Evolutionary conservation across 2,888 invertebrate genomes (phyloP).

Genomic region (Sthenelais limicola): DNA sequence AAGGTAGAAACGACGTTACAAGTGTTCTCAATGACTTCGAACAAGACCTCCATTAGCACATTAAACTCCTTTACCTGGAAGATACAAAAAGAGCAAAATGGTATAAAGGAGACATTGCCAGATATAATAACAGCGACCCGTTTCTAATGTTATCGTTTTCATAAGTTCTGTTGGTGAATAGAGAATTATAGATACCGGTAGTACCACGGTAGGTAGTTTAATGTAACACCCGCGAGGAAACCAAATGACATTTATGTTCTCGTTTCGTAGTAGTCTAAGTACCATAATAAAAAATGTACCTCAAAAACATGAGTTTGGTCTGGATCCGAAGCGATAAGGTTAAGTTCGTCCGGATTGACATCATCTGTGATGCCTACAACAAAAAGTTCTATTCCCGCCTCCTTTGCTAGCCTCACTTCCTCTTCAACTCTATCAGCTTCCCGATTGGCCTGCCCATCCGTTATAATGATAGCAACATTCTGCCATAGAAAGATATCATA

Average conservation of each 20-base stretch:
- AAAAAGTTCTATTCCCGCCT: conserved; percentile 23
- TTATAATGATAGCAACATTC: conserved; percentile 38
- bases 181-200: no score
- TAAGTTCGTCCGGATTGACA: conserved; percentile 4
- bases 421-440: background rate
- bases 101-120: no score
- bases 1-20: conserved; percentile 25
- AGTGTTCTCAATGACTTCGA: conserved; percentile 16
- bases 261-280: no score
- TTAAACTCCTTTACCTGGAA: conserved; percentile 24
- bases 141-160: no score
- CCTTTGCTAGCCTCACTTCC: background rate
- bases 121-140: no score
- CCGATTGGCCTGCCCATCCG: conserved; percentile 43
- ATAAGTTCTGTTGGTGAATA: no score
- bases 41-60: conserved; percentile 2
- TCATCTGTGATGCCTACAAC: conserved; percentile 30
- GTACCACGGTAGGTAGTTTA: no score
- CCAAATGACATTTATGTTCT: no score
- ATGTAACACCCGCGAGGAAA: no score
- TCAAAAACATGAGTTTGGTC: conserved; percentile 25
- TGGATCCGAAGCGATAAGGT: conserved; percentile 9
- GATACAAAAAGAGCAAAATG: no score
- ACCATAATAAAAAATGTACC: no score
- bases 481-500: background rate